These are phyloP conservation scores for Callorhinus ursinus DNA, from an alignment of 2,113 vertebrate genomes.

Conservation along the genomic window DNA sequence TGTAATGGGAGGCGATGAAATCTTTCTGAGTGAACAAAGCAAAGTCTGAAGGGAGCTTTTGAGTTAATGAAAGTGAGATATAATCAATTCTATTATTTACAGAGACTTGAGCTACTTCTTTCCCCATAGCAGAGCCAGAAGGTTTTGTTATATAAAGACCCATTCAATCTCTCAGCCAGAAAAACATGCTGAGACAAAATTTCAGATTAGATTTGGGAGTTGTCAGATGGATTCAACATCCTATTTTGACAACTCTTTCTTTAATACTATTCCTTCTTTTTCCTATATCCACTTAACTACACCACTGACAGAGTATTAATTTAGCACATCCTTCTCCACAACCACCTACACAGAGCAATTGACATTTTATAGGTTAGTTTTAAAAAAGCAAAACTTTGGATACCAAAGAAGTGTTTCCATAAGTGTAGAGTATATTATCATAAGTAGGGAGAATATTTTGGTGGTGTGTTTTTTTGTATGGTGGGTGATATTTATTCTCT, in stretches of 20 bases:
- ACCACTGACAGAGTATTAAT: not conserved
- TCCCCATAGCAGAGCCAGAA: not conserved
- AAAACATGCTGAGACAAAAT: not conserved
- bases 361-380: not conserved
- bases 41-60: not conserved
- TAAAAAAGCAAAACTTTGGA: not conserved
- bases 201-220: slow-evolving; percentile 7
- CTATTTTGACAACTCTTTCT: not conserved
- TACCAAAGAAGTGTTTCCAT: not conserved
- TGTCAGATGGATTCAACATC: not conserved
- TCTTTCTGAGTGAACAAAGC: not conserved
- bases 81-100: slow-evolving; percentile 24
- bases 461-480: not conserved
- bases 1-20: not conserved
- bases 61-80: slow-evolving; percentile 15
- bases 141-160: not conserved
- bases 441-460: not conserved
- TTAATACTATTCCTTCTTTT: not conserved
- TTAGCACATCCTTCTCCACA: not conserved
- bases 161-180: not conserved
- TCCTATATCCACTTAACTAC: not conserved
- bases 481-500: not conserved
- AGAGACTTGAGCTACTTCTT: not conserved
- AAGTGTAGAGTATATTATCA: not conserved
- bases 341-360: not conserved